Percentiles rank a stretch among this genome's conserved stretches.
These are phyloP conservation scores for Molothrus ater DNA, from an alignment of 2,797 vertebrate species.

Conservation along the genomic window DNA sequence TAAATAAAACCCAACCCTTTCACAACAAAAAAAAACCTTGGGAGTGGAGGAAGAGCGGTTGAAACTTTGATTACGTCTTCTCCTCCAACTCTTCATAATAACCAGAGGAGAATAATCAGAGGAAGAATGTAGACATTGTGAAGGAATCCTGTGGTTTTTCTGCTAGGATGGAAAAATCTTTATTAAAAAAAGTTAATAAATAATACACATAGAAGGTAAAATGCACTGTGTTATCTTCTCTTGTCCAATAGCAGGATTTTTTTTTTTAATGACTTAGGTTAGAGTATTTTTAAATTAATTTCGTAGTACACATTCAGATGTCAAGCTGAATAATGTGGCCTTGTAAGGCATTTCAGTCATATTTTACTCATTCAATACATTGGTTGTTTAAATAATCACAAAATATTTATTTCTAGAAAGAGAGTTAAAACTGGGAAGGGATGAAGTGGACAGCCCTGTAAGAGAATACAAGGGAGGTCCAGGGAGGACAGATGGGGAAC, in stretches of 20 bases:
- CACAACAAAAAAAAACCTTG: background rate
- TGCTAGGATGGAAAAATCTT: background rate
- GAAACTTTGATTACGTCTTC: background rate
- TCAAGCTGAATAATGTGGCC: background rate
- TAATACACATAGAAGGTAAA: background rate
- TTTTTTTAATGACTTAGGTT: background rate
- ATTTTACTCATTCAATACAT: background rate
- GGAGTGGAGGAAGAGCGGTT: background rate
- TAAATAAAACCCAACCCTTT: background rate
- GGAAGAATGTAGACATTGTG: background rate
- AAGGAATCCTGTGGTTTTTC: background rate
- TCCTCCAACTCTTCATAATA: background rate
- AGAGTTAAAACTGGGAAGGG: background rate
- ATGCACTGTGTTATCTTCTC: background rate
- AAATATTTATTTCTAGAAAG: background rate
- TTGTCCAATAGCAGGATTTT: background rate
- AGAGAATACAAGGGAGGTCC: background rate
- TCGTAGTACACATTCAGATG: background rate
- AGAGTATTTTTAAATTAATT: background rate
- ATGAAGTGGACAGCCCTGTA: background rate
- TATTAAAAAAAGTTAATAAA: background rate
- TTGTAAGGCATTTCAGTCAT: background rate
- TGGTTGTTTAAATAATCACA: background rate
- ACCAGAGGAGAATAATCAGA: background rate
- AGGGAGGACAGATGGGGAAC: background rate